These are phyloP conservation scores for Nicator chloris DNA, from an alignment of 2,113 vertebrate species.

Conservation along the genomic window DNA sequence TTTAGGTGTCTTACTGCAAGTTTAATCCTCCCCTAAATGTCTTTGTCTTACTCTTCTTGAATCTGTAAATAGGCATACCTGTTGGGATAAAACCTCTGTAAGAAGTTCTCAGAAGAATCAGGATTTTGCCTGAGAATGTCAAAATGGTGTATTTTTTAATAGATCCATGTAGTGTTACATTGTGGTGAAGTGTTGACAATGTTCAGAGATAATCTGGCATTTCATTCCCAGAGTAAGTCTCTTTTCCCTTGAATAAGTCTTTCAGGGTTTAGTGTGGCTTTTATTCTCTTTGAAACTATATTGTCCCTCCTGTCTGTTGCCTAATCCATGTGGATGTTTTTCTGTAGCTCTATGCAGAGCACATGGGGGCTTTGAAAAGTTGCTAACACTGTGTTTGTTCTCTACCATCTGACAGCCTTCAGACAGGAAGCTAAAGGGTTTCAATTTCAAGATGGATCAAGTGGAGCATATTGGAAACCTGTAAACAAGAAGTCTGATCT, in stretches of 20 bases:
- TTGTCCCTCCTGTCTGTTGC: background rate
- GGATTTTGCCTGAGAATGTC: background rate
- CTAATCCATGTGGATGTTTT: background rate
- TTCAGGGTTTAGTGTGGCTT: background rate
- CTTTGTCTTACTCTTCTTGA: background rate
- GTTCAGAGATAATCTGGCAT: background rate
- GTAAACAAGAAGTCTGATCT: constrained; percentile 41
- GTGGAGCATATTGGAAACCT: constrained; percentile 34
- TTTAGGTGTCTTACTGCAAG: background rate
- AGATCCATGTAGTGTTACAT: background rate
- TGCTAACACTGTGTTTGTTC: background rate
- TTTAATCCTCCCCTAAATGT: background rate
- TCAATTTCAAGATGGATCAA: constrained; percentile 50
- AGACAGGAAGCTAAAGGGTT: constrained; percentile 16
- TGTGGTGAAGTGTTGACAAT: background rate
- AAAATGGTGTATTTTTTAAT: background rate
- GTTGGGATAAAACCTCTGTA: background rate
- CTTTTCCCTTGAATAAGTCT: background rate
- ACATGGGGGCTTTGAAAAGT: background rate
- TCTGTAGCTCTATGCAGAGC: background rate
- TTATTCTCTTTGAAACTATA: background rate
- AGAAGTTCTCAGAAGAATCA: background rate
- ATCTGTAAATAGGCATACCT: background rate
- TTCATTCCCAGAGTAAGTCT: background rate
- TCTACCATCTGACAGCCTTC: background rate